These are phyloP conservation scores for Rhinolophus sinicus DNA, from an alignment of 2,113 vertebrate species.

Conservation along the genomic window DNA sequence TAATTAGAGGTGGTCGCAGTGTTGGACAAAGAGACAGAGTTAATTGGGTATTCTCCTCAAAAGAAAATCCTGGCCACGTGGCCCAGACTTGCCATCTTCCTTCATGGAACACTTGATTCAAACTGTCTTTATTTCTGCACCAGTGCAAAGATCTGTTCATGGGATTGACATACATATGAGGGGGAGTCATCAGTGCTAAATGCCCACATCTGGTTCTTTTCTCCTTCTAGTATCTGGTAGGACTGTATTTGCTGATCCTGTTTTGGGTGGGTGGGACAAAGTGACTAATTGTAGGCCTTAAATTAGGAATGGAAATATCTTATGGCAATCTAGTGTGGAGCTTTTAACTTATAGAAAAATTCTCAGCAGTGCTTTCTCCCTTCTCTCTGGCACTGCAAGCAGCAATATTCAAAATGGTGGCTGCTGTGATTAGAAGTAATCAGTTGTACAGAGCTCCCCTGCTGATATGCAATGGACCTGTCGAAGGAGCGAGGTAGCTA, in stretches of 20 bases:
- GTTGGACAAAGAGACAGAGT: not conserved
- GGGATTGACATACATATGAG: not conserved
- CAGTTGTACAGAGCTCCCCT: not conserved
- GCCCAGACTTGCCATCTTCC: not conserved
- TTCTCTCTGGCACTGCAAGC: not conserved
- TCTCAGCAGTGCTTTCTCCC: not conserved
- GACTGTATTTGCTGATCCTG: not conserved
- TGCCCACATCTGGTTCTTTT: not conserved
- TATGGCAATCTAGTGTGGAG: not conserved
- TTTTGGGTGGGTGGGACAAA: not conserved
- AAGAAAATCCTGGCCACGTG: not conserved
- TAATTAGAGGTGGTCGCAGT: not conserved
- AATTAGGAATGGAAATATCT: not conserved
- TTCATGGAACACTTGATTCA: not conserved
- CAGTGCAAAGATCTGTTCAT: not conserved
- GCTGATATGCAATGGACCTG: not conserved
- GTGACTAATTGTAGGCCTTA: not conserved
- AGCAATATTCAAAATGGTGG: not conserved
- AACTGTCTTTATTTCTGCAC: not conserved
- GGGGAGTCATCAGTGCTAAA: not conserved
- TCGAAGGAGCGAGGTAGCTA: not conserved
- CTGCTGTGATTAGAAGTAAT: not conserved
- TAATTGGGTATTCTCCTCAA: not conserved
- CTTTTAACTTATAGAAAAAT: not conserved
- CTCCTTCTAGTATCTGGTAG: not conserved